These are phyloP conservation scores for Drosophila paulistorum DNA, from an alignment of 1,140 invertebrate species.

Conservation along the genomic window DNA sequence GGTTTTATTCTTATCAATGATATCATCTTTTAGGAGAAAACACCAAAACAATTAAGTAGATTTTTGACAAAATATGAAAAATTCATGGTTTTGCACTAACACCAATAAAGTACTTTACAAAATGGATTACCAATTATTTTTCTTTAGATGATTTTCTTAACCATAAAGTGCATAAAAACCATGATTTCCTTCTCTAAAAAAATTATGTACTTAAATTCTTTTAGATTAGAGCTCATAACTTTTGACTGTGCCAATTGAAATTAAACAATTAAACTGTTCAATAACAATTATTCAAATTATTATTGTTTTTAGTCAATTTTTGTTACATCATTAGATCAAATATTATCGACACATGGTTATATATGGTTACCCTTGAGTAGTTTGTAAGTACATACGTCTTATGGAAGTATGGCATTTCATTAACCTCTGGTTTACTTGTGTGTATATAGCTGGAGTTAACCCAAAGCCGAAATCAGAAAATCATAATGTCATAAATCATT, in stretches of 20 bases:
- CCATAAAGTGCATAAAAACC: too few relatives aligned
- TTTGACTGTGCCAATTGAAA: too few relatives aligned
- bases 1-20: constrained; percentile 1
- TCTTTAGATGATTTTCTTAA: too few relatives aligned
- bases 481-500: constrained; percentile 75
- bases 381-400: constrained; percentile 28
- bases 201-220: too few relatives aligned
- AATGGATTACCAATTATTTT: too few relatives aligned
- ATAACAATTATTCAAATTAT: constrained; percentile 42
- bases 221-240: too few relatives aligned
- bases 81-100: too few relatives aligned
- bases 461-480: constrained; percentile 34
- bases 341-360: constrained; percentile 44
- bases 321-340: constrained; percentile 25
- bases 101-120: too few relatives aligned
- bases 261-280: not conserved
- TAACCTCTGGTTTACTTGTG: constrained; percentile 51
- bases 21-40: not conserved
- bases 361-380: constrained; percentile 33
- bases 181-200: too few relatives aligned
- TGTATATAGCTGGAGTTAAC: constrained; percentile 27
- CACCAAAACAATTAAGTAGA: not conserved
- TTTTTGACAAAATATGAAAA: not conserved
- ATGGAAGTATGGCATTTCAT: constrained; percentile 58
- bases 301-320: constrained; percentile 24